phyloP scores from a whole-genome alignment of 2,888 invertebrate genomes.

The Melieria picta region DNA sequence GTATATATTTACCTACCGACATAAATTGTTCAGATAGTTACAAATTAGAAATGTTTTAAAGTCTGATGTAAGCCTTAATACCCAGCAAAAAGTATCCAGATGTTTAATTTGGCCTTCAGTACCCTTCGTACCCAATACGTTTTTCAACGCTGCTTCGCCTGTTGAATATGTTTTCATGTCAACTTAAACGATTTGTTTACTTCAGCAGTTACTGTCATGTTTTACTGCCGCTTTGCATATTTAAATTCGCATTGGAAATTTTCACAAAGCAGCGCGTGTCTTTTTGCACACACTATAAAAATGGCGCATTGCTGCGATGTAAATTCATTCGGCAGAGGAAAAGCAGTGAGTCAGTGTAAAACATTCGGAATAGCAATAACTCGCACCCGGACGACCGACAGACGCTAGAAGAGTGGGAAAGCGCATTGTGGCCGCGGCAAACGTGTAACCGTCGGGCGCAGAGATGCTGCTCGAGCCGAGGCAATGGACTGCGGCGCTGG shows the following conservation, averaged over 20 bases:
- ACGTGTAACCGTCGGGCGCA: neutral
- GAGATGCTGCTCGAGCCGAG: no score
- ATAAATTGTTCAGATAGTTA: no score
- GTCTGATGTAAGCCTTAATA: no score
- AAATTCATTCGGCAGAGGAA: slow-evolving; percentile 15
- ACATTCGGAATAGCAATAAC: neutral
- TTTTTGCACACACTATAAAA: slow-evolving; percentile 15
- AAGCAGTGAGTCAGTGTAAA: slow-evolving; percentile 12
- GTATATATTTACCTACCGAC: no score
- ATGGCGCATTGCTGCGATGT: neutral
- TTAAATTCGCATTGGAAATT: neutral
- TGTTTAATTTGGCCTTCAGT: no score
- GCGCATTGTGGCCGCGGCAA: neutral
- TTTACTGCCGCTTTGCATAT: neutral
- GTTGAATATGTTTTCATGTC: no score
- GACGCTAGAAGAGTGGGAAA: slow-evolving; percentile 29
- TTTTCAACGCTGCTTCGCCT: no score
- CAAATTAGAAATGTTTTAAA: no score
- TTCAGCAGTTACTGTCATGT: neutral
- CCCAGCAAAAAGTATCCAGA: no score
- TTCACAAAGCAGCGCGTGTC: neutral
- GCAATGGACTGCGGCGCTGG: no score
- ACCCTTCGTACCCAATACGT: no score
- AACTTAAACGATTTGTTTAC: no score
- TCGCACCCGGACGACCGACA: neutral